Evolutionary conservation across 2,113 vertebrate genomes (phyloP).

Genomic region (Philantomba maxwellii): DNA sequence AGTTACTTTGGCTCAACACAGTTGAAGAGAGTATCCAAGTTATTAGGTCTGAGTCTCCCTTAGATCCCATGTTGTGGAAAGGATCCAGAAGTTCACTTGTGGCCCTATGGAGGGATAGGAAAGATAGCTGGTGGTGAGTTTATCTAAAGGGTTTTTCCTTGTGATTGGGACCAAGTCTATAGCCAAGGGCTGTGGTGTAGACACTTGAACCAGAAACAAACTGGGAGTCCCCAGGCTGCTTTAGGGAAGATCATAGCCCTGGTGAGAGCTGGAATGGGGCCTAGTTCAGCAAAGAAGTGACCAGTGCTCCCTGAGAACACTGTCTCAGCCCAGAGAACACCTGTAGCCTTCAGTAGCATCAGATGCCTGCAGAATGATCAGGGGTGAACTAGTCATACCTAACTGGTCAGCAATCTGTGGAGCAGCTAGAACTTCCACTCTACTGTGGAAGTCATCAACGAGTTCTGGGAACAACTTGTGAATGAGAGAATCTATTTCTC

Average conservation of each 20-base stretch:
- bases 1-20: not conserved
- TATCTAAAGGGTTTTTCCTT: not conserved
- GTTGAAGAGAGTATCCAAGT: not conserved
- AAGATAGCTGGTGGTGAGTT: not conserved
- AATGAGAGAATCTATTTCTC: not conserved
- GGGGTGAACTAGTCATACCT: too few species aligned
- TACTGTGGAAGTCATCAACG: not conserved
- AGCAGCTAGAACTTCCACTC: not conserved
- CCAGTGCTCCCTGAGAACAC: not conserved
- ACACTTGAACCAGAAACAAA: not conserved
- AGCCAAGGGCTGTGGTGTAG: not conserved
- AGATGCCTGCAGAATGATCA: not conserved
- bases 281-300: not conserved
- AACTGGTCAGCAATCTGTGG: not conserved
- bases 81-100: not conserved
- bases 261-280: not conserved
- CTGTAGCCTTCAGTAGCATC: not conserved
- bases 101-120: not conserved
- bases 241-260: not conserved
- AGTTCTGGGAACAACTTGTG: not conserved
- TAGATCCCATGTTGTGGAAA: not conserved
- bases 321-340: not conserved
- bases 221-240: not conserved
- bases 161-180: not conserved
- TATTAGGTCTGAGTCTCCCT: not conserved